Evolutionary conservation across 2,888 invertebrate species (phyloP), one percentile per base, ranked within the genome.

Genomic region (Mesopsocus fuscifrons): DNA sequence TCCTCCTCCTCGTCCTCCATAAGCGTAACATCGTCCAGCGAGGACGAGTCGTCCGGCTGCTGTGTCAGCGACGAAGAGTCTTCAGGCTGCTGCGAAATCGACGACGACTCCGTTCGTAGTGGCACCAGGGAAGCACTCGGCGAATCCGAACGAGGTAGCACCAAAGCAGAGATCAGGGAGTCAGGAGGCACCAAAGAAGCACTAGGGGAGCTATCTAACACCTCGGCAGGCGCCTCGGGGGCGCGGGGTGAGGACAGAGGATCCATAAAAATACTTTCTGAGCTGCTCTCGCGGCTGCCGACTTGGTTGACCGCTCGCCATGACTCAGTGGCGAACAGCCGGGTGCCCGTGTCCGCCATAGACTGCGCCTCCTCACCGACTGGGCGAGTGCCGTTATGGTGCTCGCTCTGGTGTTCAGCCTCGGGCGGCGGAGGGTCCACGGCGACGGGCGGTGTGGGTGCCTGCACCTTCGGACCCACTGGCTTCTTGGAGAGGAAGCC

Each of bases 221-320:
- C n/a, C 45, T 49, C 47, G 41, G 48, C 40, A 45, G 53, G 47
- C 23, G 65, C 72, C 72, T 55, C 30, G 41, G 21, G 33, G n/a
- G 20, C 38, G 20, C 20, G 71, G 58, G 62, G 62, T 33, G 70
- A 68, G 51, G 71, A 64, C 51, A 58, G 58, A 6, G 79, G 74
- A 60, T 80, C 80, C 52, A 79, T 78, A 64, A 80, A 80, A 59
- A 78, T 72, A 56, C 80, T 79, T 54, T 74, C 73, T 47, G 71
- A 71, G 59, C 77, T 77, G 49, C 77, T 74, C 49, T 66, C 69
- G 55, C 64, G 67, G 54, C 65, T 69, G 51, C 20, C 20, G 17
- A 17, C 16, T 23, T 57, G 53, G 45, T 59, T 59, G 13, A 57
- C 62, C 30, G 57, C 54, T 23, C 58, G 55, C 62, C 62, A 62